These are phyloP conservation scores for Plectrocnemia conspersa DNA, from an alignment of 1,140 invertebrate genomes.

Conservation along the genomic window DNA sequence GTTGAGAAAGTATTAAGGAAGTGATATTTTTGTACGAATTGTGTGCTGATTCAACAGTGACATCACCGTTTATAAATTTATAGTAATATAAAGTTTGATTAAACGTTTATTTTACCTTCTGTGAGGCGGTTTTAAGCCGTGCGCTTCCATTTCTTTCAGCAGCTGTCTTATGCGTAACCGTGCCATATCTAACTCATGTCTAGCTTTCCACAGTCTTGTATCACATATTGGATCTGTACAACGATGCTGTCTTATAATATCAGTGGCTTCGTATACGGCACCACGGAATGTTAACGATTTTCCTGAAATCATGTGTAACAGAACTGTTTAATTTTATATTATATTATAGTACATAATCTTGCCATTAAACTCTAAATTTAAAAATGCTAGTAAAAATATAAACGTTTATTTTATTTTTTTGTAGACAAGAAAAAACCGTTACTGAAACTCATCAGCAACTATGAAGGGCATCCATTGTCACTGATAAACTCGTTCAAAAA, in stretches of 20 bases:
- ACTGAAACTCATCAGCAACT: too few relatives aligned
- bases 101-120: too few relatives aligned
- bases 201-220: constrained; percentile 82
- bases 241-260: constrained; percentile 55
- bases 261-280: constrained; percentile 76
- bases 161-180: constrained; percentile 76
- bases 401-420: not conserved
- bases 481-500: too few relatives aligned
- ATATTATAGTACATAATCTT: not conserved
- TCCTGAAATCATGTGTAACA: constrained; percentile 61
- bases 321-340: not conserved
- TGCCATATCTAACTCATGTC: constrained; percentile 82
- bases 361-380: not conserved
- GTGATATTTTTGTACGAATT: too few relatives aligned
- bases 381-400: not conserved
- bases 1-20: too few relatives aligned
- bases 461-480: too few relatives aligned
- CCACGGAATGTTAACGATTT: constrained; percentile 83
- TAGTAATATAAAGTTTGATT: too few relatives aligned
- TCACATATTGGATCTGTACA: constrained; percentile 79
- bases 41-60: too few relatives aligned
- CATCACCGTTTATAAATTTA: too few relatives aligned
- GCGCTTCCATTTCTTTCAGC: constrained; percentile 75
- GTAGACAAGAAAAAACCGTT: too few relatives aligned
- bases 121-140: constrained; percentile 70